Evolutionary conservation across 53 echinoderm and acorn worm genomes (phyloP).

Genomic region (Mesocentrotus franciscanus): DNA sequence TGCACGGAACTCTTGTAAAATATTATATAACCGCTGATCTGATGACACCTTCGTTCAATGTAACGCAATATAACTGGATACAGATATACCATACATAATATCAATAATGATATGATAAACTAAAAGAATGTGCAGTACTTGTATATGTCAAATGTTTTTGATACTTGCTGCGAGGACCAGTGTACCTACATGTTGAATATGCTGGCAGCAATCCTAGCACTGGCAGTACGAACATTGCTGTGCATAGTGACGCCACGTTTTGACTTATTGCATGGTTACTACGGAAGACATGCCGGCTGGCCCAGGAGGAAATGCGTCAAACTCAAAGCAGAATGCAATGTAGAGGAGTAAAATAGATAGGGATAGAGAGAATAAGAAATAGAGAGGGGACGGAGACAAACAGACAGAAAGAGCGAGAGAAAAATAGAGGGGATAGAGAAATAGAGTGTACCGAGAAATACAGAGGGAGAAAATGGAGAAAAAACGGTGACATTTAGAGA

Average conservation of each 20-base stretch:
- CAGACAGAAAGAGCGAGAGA: background rate
- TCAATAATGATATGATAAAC: no score
- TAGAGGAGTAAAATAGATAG: background rate
- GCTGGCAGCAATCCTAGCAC: background rate
- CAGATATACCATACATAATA: no score
- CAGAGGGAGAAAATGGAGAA: background rate
- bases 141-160: no score
- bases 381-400: background rate
- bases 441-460: background rate
- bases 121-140: no score
- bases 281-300: constrained; percentile 31
- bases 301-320: constrained; percentile 17
- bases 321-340: background rate
- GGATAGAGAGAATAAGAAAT: background rate
- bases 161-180: no score
- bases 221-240: background rate
- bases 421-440: background rate
- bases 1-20: no score
- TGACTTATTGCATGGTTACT: background rate
- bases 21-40: no score
- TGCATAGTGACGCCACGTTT: constrained; percentile 23
- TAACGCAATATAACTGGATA: no score
- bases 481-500: no score
- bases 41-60: no score
- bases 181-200: no score